Evolutionary conservation across 1,140 invertebrate genomes (phyloP), one percentile per base, ranked within the genome.

Genomic region (Bombus ignitus): DNA sequence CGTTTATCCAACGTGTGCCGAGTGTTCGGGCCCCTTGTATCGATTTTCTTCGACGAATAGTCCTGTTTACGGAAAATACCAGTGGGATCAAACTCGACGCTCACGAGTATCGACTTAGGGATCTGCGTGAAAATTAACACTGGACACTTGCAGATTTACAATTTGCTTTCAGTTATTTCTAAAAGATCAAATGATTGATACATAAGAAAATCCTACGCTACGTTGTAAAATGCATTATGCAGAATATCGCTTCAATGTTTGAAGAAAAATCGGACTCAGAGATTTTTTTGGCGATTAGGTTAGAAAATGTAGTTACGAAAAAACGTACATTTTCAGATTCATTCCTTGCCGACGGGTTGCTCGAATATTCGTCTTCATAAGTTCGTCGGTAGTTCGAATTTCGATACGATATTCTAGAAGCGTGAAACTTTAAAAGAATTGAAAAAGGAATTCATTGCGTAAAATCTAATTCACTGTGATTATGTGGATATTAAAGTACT

Each of bases 1-100:
- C 88, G 88, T 90, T 90, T 88, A 87, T 83, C 72, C 82, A 87
- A 81, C 88, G 85, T 87, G 88, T 85, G 74, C 88, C 39, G 44
- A 81, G 82, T 79, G 57, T 83, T 57, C 74, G 42, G 25, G 28
- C 72, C 73, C 47, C 32, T 68, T 65, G 68, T 87, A 89, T 89
- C 87, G 84, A 89, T 88, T 89, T 88, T 88, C 76, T 85, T 89
- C 75, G 28, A 53, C 32, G 75, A 44, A 78, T 86, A 85, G 74
- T 65, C 53, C 85, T 68, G 59, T 84, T 78, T 65, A 4, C 42
- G 28, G 59, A 39, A 71, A 42, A 72, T 35, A 25, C 28, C 35
- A 10, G 5, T 44, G 37, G 22, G 28, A 65, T 78, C 75, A 25
- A 62, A 32, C 39, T n/a, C 25, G 18, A 78, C 15, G 18, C 37